These are phyloP conservation scores for Peromyscus eremicus DNA, from an alignment of 2,797 vertebrate genomes.

Conservation along the genomic window DNA sequence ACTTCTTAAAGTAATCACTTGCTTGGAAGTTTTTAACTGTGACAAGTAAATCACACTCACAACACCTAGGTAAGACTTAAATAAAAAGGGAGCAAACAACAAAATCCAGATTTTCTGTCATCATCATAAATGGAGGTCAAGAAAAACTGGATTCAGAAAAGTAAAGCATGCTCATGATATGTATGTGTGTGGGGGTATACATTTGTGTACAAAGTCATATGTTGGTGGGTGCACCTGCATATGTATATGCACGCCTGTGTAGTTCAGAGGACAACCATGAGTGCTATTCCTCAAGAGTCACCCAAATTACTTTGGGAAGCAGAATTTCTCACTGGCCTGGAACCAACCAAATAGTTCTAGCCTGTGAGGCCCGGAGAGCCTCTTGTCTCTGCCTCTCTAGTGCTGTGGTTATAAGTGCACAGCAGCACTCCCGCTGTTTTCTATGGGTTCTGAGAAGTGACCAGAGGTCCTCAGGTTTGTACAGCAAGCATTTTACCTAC, in stretches of 20 bases:
- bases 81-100: background rate
- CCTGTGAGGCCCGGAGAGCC: background rate
- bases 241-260: background rate
- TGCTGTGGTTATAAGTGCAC: background rate
- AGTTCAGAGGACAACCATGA: background rate
- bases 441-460: too few species aligned
- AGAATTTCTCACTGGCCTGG: background rate
- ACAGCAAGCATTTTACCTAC: too few species aligned
- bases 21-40: constrained; percentile 25
- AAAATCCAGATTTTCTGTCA: background rate
- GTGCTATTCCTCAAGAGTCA: background rate
- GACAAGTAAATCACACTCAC: constrained; percentile 5
- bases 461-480: background rate
- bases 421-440: background rate
- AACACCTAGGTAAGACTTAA: constrained; percentile 15
- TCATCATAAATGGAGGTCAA: background rate
- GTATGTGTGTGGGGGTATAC: background rate
- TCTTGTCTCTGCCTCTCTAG: background rate
- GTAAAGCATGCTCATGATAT: background rate
- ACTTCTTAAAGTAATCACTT: constrained; percentile 42
- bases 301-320: background rate
- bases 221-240: background rate
- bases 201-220: background rate
- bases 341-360: background rate
- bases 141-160: background rate